Conservation (phyloP, 2,797 vertebrate species). For the Spinus olivaceus region DNA sequence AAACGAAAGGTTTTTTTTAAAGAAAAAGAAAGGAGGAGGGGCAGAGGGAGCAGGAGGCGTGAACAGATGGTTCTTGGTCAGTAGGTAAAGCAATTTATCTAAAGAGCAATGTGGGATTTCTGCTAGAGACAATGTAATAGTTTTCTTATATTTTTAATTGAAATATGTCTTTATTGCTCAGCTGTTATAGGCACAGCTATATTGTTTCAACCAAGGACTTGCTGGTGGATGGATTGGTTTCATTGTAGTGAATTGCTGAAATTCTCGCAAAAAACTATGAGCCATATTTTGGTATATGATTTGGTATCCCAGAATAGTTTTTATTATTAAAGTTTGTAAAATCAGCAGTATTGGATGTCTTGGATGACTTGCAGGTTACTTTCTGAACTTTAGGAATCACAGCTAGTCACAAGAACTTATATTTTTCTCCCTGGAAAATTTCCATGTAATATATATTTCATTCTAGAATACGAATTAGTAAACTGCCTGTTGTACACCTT, state of each 20-base stretch:
- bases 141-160: neutral
- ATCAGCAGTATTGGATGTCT: neutral
- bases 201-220: neutral
- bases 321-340: neutral
- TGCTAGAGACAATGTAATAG: neutral
- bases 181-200: neutral
- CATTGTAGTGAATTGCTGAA: neutral
- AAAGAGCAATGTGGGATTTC: neutral
- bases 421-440: neutral
- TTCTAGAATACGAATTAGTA: neutral
- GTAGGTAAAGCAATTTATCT: neutral
- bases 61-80: neutral
- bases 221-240: neutral
- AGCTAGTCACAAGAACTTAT: neutral
- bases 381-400: neutral
- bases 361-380: neutral
- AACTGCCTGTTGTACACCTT: neutral
- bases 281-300: neutral
- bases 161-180: neutral
- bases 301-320: neutral
- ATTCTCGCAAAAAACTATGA: neutral
- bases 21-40: neutral
- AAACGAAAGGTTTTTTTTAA: neutral
- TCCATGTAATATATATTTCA: neutral
- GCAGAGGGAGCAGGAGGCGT: neutral